Base-by-base conservation (phyloP, 2,797 vertebrate genomes). In the Sebastes oblongus region DNA sequence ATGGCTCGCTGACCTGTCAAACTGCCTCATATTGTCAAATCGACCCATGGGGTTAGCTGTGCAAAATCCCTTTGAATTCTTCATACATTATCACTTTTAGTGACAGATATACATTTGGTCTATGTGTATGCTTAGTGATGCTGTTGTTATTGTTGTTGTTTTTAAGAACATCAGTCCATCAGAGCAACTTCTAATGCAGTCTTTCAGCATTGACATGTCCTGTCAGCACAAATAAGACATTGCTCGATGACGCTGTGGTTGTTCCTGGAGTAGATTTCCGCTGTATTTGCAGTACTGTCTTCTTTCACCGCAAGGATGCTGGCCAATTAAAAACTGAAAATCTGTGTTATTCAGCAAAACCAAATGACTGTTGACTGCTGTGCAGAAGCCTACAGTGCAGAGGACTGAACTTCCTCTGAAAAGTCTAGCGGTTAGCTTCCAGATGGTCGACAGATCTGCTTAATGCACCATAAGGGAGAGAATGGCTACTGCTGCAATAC, bases 271-370 rank as follows among this genome's bases (percentile, higher is more conserved):
- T 32, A 36, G 30, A 77, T 92, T 92, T 93, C 82, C 54, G 86
- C 92, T 89, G 91, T 54, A 88, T 89, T 90, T 79, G 92, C 93
- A 93, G 54, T 88, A 86, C 91, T 91, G 90, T 92, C 91, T 89
- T 54, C 66, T 75, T 77, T 89, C 86, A 78, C 88, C 6, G 32
- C 78, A 24, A 88, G 86, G 83, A 88, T 79, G 82, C 82, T 29
- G 81, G 88, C 91, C 91, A 95, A 93, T 95, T 94, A 94, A 87
- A 87, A 83, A 71, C 75, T 82, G 77, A 18, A 88, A 94, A 92
- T 92, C 72, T 87, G 89, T 88, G 77, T 91, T 93, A 86, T 93
- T 93, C 94, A 91, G 93, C 93, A 90, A 86, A 94, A 91, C 76
- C 86, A 92, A 92, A 91, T 90, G 86, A 86, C 78, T 93, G 86